Evolutionary conservation across 64 coral and sea anemone genomes (phyloP).

Genomic region (Dendrophyllia cribrosa): DNA sequence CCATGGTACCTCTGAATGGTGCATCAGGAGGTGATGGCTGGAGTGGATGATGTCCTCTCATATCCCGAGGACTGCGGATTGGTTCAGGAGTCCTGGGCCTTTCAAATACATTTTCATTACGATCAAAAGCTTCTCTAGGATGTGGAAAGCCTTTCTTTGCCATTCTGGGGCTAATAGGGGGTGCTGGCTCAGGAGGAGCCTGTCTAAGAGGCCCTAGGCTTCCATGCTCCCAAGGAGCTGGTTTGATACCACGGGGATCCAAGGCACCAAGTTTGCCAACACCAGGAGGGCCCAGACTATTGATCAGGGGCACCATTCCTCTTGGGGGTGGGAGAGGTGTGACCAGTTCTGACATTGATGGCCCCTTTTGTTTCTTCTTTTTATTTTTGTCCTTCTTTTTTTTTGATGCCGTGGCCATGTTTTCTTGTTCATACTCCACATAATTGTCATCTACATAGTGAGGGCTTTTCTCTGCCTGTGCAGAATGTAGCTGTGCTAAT

Average conservation of each 20-base stretch:
- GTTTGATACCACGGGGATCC: constrained; percentile 46
- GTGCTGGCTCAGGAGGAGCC: constrained; percentile 20
- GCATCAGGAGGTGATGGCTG: constrained; percentile 24
- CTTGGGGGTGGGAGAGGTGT: constrained; percentile 45
- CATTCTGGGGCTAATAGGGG: constrained; percentile 25
- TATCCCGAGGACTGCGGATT: constrained; percentile 54
- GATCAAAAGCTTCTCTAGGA: constrained; percentile 1
- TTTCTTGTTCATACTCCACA: not conserved
- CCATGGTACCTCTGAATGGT: constrained; percentile 39
- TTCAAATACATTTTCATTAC: constrained; percentile 50
- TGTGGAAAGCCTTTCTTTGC: constrained; percentile 1
- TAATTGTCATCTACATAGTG: not conserved
- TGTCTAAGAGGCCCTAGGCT: constrained; percentile 67
- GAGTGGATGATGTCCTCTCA: constrained; percentile 8
- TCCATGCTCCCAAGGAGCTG: constrained; percentile 82
- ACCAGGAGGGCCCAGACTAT: constrained; percentile 41
- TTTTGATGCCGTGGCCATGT: constrained; percentile 4
- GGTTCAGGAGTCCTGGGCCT: constrained; percentile 91
- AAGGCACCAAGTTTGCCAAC: constrained; percentile 69
- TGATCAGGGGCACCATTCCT: constrained; percentile 58
- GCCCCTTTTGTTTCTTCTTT: constrained; percentile 85
- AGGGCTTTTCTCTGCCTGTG: not conserved
- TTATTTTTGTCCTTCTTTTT: constrained; percentile 79
- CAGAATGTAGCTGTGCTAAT: not conserved
- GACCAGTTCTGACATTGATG: not conserved